A percentile compares a stretch with the other conserved stretches of the same genome.
Conservation (phyloP, 2,113 vertebrate species). For the Brachypodius melanocephalos region DNA sequence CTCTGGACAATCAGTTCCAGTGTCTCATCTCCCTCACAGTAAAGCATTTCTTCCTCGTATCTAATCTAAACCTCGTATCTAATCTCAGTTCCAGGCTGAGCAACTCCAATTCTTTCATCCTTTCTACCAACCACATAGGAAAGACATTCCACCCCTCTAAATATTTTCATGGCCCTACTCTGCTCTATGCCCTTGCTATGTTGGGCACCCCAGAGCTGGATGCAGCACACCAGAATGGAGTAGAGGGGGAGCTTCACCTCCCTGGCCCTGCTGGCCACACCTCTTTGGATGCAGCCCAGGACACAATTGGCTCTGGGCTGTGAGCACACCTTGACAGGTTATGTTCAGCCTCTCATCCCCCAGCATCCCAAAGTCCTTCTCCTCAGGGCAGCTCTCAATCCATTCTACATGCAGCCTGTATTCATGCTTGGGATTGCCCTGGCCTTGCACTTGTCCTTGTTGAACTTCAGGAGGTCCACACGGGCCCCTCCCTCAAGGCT, state of each 20-base stretch:
- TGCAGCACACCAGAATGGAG: background rate
- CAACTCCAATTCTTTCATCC: background rate
- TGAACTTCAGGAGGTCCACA: background rate
- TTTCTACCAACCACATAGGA: background rate
- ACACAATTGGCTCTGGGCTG: background rate
- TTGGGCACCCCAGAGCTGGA: background rate
- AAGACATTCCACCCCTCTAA: background rate
- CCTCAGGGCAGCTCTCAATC: background rate
- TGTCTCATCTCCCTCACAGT: background rate
- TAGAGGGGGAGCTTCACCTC: background rate
- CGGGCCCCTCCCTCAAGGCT: background rate
- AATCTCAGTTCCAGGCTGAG: background rate
- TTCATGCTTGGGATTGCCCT: background rate
- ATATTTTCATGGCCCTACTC: background rate
- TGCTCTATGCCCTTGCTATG: background rate
- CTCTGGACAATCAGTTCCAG: background rate
- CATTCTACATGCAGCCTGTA: background rate
- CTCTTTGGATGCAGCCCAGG: background rate
- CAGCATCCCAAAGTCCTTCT: background rate
- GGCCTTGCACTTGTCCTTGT: background rate
- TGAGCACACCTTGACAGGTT: fast-evolving
- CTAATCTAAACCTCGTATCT: background rate
- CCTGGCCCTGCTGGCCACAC: background rate
- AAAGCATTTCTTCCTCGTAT: background rate
- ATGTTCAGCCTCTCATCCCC: background rate